Conservation (phyloP, 64 coral and sea anemone species). For the Montipora foliosa region DNA sequence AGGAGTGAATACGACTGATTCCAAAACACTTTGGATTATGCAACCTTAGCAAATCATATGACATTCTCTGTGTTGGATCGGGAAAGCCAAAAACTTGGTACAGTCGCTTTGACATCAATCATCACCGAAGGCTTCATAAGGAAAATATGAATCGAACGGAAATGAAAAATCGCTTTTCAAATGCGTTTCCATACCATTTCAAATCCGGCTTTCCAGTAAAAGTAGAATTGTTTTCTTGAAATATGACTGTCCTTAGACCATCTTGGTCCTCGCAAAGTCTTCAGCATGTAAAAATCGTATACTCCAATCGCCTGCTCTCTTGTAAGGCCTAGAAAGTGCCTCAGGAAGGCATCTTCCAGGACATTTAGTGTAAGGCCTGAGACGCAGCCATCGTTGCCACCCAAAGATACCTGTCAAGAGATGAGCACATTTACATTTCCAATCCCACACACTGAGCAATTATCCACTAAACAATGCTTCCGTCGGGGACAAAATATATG, state of each 20-base stretch:
- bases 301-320: background rate
- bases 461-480: too few relatives aligned
- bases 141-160: too few relatives aligned
- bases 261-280: background rate
- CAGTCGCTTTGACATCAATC: too few relatives aligned
- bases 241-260: background rate
- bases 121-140: too few relatives aligned
- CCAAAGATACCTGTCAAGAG: constrained; percentile 5
- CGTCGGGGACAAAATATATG: too few relatives aligned
- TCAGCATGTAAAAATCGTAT: background rate
- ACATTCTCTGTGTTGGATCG: too few relatives aligned
- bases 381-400: background rate
- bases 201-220: background rate
- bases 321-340: background rate
- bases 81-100: too few relatives aligned
- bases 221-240: constrained; percentile 11
- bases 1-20: too few relatives aligned
- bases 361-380: background rate
- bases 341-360: background rate
- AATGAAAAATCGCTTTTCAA: background rate
- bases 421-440: too few relatives aligned
- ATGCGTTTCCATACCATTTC: constrained; percentile 8
- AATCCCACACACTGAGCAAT: too few relatives aligned
- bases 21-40: too few relatives aligned
- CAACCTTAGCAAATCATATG: too few relatives aligned